Percentiles rank a stretch among this genome's conserved stretches.
These are phyloP conservation scores for Hecatera dysodea DNA, from an alignment of 2,888 invertebrate species.

Conservation along the genomic window DNA sequence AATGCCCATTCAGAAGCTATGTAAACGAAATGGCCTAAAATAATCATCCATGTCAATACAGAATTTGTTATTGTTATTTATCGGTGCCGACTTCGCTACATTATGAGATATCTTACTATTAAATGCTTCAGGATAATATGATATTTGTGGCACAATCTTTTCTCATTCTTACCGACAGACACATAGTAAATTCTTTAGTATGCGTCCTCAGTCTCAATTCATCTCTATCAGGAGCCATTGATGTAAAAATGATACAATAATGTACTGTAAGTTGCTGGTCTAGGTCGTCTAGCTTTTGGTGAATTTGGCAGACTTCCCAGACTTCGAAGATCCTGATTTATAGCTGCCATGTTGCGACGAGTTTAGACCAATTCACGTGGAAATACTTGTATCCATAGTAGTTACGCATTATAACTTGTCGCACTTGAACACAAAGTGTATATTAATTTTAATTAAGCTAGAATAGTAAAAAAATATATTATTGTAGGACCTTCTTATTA, in stretches of 20 bases:
- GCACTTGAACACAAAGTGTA: too few species aligned
- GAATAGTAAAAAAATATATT: neutral
- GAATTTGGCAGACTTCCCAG: constrained; percentile 67
- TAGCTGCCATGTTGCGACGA: constrained; percentile 42
- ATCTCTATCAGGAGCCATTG: constrained; percentile 20
- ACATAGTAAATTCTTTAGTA: neutral
- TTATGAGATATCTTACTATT: constrained; percentile 45
- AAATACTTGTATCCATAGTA: neutral
- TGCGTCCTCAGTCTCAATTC: too few species aligned
- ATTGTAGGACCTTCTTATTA: too few species aligned
- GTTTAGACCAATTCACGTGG: constrained; percentile 31
- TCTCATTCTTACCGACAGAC: constrained; percentile 3
- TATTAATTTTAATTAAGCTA: neutral
- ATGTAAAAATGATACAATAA: constrained; percentile 58
- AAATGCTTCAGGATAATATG: constrained; percentile 34
- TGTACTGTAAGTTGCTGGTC: constrained; percentile 56
- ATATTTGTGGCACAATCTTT: constrained; percentile 33
- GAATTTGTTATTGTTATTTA: constrained; percentile 58
- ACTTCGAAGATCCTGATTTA: constrained; percentile 59
- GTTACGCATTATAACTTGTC: neutral
- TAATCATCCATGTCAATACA: constrained; percentile 45
- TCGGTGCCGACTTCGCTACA: constrained; percentile 36
- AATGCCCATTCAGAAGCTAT: constrained; percentile 29
- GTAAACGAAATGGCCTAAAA: constrained; percentile 37
- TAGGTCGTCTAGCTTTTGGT: constrained; percentile 61